Percentiles rank a stretch among this genome's conserved stretches.
These are phyloP conservation scores for Sphaeridia pumilis DNA, from an alignment of 2,888 invertebrate genomes.

Conservation along the genomic window DNA sequence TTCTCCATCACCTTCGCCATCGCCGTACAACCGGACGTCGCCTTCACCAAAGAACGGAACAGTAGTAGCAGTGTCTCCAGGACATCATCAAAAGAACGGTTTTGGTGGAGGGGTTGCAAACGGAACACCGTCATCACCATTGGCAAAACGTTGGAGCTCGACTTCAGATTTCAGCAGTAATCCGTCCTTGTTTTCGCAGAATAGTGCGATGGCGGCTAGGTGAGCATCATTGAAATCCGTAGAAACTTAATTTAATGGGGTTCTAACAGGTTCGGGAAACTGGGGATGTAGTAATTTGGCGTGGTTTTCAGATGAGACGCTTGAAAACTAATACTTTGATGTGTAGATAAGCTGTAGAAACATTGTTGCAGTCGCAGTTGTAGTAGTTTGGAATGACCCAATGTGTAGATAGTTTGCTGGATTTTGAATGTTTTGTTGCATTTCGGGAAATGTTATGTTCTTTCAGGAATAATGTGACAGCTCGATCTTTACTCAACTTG, in stretches of 20 bases:
- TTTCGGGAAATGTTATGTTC: conserved; percentile 9
- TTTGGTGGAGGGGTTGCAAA: conserved; percentile 17
- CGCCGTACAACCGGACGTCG: conserved; percentile 38
- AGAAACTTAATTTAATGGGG: neutral
- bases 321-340: neutral
- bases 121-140: conserved; percentile 37
- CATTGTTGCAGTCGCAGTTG: neutral
- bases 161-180: conserved; percentile 65
- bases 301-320: neutral
- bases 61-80: conserved; percentile 9
- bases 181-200: conserved; percentile 39
- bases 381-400: neutral
- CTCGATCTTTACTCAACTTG: conserved; percentile 39
- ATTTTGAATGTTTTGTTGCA: conserved; percentile 13
- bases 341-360: too few species aligned
- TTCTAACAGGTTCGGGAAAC: too few species aligned
- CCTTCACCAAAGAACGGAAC: conserved; percentile 28
- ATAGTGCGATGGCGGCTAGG: conserved; percentile 43
- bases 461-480: conserved; percentile 36
- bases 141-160: conserved; percentile 64
- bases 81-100: conserved; percentile 32
- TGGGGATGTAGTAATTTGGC: too few species aligned
- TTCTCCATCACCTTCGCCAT: conserved; percentile 60
- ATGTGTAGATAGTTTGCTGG: neutral
- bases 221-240: conserved; percentile 36